A percentile compares a stretch with the other conserved stretches of the same genome.
Conservation (phyloP, 2,113 vertebrate species). For the Eurystomus gularis region DNA sequence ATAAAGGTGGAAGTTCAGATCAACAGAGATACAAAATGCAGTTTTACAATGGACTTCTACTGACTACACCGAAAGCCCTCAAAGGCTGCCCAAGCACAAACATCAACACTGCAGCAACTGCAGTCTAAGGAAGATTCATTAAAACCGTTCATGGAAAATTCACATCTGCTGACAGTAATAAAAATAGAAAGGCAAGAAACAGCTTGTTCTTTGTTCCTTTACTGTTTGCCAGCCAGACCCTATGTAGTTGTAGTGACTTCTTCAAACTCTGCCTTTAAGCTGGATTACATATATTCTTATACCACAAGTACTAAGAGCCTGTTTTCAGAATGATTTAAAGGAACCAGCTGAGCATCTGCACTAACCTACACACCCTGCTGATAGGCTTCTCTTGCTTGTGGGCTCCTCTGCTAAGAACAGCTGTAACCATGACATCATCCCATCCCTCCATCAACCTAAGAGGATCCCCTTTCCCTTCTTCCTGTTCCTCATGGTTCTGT, state of each 20-base stretch:
- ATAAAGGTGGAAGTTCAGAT: background rate
- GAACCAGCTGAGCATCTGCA: background rate
- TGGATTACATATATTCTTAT: background rate
- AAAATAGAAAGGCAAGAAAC: conserved; percentile 13
- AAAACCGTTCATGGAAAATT: background rate
- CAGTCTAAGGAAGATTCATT: background rate
- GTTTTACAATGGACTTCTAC: background rate
- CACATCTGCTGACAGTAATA: background rate
- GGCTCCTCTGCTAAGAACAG: background rate
- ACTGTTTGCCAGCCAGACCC: background rate
- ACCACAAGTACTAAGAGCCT: background rate
- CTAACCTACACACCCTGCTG: background rate
- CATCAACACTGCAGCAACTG: background rate
- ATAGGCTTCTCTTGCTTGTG: background rate
- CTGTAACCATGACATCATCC: conserved; percentile 12
- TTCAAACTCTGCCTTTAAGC: background rate
- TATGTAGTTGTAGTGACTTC: background rate
- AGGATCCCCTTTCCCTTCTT: background rate
- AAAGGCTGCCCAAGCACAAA: background rate
- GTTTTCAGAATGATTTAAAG: background rate
- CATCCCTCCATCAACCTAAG: background rate
- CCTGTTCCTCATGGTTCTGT: background rate
- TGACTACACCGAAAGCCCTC: background rate
- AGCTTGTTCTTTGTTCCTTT: background rate
- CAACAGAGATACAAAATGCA: background rate